Percentiles rank a stretch among this genome's conserved stretches.
Conservation (phyloP, 2,888 invertebrate species). For the Leptopilina syphax region DNA sequence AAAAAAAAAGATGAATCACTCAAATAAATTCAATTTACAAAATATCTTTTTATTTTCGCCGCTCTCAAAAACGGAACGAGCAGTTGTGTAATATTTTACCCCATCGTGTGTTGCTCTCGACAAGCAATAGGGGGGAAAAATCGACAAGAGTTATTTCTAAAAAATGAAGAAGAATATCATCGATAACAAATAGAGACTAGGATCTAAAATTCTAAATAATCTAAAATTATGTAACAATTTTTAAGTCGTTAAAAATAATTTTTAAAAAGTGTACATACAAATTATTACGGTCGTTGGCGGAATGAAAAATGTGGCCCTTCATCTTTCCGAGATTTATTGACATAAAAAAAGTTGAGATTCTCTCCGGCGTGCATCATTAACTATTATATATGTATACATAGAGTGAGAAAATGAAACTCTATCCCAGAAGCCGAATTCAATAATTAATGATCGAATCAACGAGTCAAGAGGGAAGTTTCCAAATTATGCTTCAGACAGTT, state of each 20-base stretch:
- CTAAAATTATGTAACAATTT: too few relatives aligned
- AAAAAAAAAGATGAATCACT: neutral
- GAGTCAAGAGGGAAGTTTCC: neutral
- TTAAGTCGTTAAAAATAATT: too few relatives aligned
- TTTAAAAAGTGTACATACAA: too few relatives aligned
- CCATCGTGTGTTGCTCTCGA: neutral
- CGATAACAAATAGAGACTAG: too few relatives aligned
- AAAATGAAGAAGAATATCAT: too few relatives aligned
- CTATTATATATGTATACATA: neutral
- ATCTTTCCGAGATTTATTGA: neutral
- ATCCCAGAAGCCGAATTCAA: neutral
- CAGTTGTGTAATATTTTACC: neutral
- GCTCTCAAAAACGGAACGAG: neutral
- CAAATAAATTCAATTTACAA: neutral
- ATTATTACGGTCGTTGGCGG: too few relatives aligned
- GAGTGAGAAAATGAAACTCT: neutral
- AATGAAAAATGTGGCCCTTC: neutral
- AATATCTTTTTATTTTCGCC: slow-evolving; percentile 9
- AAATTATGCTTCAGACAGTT: slow-evolving; percentile 14
- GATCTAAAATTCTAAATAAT: too few relatives aligned
- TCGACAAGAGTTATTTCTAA: too few relatives aligned
- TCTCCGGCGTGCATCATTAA: neutral
- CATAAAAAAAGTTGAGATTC: neutral
- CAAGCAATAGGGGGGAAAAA: too few relatives aligned
- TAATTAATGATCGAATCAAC: neutral